Percentiles rank a stretch among this genome's conserved stretches.
Conservation (phyloP, 2,888 invertebrate species). For the Sphinx pinastri region DNA sequence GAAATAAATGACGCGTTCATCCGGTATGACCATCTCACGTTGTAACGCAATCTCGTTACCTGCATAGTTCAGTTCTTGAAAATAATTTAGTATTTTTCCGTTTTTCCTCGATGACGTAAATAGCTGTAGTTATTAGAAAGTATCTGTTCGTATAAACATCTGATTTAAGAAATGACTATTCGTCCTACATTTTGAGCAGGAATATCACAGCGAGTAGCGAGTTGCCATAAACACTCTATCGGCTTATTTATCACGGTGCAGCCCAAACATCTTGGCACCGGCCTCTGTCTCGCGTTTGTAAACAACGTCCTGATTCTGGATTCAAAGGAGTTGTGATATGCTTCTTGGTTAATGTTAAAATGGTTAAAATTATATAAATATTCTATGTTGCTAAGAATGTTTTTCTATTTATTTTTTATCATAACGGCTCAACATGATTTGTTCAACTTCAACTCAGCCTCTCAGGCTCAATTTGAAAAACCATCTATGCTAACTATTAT, state of each 20-base stretch:
- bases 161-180: background rate
- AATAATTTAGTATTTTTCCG: too few species aligned
- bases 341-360: too few species aligned
- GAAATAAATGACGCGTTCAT: too few species aligned
- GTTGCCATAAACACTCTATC: conserved; percentile 32
- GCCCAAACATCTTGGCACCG: conserved; percentile 13
- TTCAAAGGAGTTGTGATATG: background rate
- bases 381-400: too few species aligned
- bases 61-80: too few species aligned
- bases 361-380: too few species aligned
- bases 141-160: background rate
- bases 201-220: background rate
- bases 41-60: too few species aligned
- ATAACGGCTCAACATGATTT: too few species aligned
- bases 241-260: conserved; percentile 14
- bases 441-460: too few species aligned
- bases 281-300: conserved; percentile 9
- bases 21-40: too few species aligned
- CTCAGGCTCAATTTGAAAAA: background rate
- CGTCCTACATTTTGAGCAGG: background rate
- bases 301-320: conserved; percentile 12
- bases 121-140: background rate
- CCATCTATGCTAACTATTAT: too few species aligned
- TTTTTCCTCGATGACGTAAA: background rate
- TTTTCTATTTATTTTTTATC: too few species aligned